phyloP scores from a whole-genome alignment of 2,888 invertebrate genomes.

The Euzophera pinguis region DNA sequence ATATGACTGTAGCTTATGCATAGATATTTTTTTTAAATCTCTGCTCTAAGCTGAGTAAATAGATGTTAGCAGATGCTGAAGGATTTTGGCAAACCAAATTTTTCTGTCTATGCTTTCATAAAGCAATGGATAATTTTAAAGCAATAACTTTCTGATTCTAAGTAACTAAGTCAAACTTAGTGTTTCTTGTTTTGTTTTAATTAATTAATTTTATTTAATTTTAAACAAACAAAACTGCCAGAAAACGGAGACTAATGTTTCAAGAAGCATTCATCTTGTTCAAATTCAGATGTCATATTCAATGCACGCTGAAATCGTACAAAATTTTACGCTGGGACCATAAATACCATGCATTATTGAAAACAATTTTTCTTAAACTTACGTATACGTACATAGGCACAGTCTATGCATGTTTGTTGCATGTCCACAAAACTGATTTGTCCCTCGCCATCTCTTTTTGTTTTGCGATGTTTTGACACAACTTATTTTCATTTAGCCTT shows the following conservation, averaged over 20 bases:
- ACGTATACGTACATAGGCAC: not conserved
- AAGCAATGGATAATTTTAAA: too few relatives aligned
- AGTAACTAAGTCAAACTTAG: too few relatives aligned
- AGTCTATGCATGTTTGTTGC: constrained; percentile 9
- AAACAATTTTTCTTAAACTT: not conserved
- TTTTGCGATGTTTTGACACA: not conserved
- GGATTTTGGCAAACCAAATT: too few relatives aligned
- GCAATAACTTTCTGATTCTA: too few relatives aligned
- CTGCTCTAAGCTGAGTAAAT: too few relatives aligned
- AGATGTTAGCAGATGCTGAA: too few relatives aligned
- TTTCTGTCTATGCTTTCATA: too few relatives aligned
- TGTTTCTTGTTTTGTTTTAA: too few relatives aligned
- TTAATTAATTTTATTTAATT: too few relatives aligned
- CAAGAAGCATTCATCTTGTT: not conserved
- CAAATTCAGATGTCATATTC: not conserved
- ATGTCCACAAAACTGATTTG: not conserved
- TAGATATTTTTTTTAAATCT: too few relatives aligned
- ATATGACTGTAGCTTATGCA: too few relatives aligned
- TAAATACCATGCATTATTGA: constrained; percentile 3
- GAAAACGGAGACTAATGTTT: too few relatives aligned
- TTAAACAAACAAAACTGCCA: not conserved
- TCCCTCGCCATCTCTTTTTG: not conserved
- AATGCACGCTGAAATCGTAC: constrained; percentile 11
- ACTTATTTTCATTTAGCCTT: not conserved
- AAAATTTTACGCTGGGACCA: not conserved